Conservation (phyloP, 1,140 invertebrate species). For the Bombus ignitus region DNA sequence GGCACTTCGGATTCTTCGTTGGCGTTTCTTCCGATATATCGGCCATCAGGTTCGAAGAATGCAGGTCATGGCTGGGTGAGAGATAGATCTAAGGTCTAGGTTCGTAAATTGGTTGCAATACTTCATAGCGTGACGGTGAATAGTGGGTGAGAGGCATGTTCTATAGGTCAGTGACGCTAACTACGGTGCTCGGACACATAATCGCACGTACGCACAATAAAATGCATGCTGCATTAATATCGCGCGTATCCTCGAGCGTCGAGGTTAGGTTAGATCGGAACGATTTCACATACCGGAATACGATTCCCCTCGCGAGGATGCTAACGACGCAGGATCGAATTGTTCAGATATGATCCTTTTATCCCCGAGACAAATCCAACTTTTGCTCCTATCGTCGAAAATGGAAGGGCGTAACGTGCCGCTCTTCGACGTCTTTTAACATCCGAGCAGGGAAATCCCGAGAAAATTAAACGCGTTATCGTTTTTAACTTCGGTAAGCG, state of each 20-base stretch:
- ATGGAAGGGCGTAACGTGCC: not conserved
- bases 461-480: not conserved
- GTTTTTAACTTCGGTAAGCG: not conserved
- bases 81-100: conserved; percentile 45
- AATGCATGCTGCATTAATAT: conserved; percentile 26
- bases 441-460: not conserved
- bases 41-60: conserved; percentile 38
- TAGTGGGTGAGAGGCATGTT: conserved; percentile 38
- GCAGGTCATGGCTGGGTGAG: conserved; percentile 48
- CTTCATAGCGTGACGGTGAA: conserved; percentile 39
- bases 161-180: conserved; percentile 54
- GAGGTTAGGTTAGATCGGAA: not conserved
- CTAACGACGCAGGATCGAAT: not conserved
- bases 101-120: conserved; percentile 43
- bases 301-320: not conserved
- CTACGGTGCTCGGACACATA: conserved; percentile 49
- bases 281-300: not conserved
- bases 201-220: conserved; percentile 48
- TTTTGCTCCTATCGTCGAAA: not conserved
- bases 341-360: too few species aligned
- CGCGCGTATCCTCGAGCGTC: not conserved
- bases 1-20: not conserved
- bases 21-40: conserved; percentile 10
- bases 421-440: not conserved
- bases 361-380: not conserved